phyloP scores from a whole-genome alignment of 53 echinoderm and acorn worm species.

The Glandiceps talaboti region DNA sequence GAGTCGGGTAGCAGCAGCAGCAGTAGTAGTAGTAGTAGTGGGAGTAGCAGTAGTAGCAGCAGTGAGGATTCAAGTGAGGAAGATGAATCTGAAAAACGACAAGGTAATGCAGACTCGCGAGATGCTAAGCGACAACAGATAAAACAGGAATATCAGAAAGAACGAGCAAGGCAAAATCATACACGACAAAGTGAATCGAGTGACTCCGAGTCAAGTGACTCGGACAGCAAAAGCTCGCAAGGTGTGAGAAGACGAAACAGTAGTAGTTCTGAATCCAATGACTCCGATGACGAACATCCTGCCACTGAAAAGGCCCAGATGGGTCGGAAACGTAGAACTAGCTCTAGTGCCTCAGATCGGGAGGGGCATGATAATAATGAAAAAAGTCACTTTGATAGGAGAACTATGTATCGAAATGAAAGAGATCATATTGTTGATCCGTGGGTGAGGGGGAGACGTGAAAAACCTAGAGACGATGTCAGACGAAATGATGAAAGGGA shows the following conservation, averaged over 20 bases:
- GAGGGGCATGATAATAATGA: neutral
- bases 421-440: neutral
- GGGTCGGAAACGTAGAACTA: too few relatives aligned
- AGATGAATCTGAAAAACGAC: neutral
- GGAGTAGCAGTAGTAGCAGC: too few relatives aligned
- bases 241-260: neutral
- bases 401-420: neutral
- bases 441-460: neutral
- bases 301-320: too few relatives aligned
- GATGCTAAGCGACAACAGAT: neutral
- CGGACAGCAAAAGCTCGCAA: too few relatives aligned
- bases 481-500: neutral
- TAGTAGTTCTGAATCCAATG: neutral
- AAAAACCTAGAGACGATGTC: neutral
- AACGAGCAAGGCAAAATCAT: too few relatives aligned
- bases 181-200: neutral
- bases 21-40: too few relatives aligned
- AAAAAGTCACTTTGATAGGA: neutral
- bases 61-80: neutral
- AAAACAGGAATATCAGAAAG: neutral
- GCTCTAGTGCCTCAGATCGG: neutral
- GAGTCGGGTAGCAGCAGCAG: too few relatives aligned
- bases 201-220: neutral
- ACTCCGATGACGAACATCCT: neutral
- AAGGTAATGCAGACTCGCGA: too few relatives aligned